A percentile compares a stretch with the other conserved stretches of the same genome.
Evolutionary conservation across 2,113 vertebrate genomes (phyloP).

Genomic region (Microcebus griseorufus): DNA sequence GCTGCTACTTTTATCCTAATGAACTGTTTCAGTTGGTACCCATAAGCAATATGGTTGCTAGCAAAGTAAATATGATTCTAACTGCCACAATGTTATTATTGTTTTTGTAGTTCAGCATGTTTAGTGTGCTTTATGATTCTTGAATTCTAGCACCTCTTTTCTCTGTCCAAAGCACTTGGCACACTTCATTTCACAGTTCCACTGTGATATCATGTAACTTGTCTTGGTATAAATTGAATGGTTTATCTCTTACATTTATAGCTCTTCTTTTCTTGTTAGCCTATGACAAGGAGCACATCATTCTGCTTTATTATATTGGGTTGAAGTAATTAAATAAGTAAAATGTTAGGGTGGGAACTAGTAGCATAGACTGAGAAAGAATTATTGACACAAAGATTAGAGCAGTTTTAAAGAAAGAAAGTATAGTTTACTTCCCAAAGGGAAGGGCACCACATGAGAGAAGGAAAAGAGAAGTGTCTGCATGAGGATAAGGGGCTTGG

Average conservation of each 20-base stretch:
- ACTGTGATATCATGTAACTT: background rate
- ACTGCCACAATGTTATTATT: background rate
- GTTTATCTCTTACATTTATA: background rate
- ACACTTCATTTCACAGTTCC: background rate
- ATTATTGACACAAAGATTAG: too few species aligned
- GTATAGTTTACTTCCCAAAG: too few species aligned
- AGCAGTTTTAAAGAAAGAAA: too few species aligned
- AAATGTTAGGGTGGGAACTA: background rate
- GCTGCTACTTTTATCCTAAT: background rate
- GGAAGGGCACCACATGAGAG: too few species aligned
- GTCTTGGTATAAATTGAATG: background rate
- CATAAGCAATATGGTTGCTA: background rate
- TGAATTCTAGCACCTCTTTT: background rate
- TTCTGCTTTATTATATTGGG: background rate
- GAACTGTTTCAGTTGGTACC: background rate
- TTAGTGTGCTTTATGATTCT: background rate
- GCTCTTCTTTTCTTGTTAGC: background rate
- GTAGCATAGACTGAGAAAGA: too few species aligned
- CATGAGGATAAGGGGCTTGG: too few species aligned
- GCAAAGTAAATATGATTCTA: background rate
- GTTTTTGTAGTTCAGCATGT: background rate
- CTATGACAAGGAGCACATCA: background rate
- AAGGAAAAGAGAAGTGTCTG: too few species aligned
- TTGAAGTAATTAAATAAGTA: background rate
- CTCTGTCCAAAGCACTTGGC: background rate